Conservation (phyloP, 2,113 vertebrate genomes). For the Morone saxatilis region DNA sequence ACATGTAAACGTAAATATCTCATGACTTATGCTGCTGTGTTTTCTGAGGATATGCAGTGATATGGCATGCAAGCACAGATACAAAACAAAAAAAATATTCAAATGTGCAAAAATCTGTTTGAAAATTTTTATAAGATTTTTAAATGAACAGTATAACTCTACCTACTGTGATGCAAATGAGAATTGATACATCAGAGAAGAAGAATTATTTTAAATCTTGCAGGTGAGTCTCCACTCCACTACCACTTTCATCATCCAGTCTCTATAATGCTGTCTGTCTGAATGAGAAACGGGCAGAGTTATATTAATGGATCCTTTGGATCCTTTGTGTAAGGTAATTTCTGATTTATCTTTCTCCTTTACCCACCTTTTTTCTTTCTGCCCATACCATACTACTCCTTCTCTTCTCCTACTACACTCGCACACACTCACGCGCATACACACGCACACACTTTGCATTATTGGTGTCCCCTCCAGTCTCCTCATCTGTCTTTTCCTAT, state of each 20-base stretch:
- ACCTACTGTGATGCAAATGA: slow-evolving; percentile 73
- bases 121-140: slow-evolving; percentile 31
- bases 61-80: neutral
- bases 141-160: slow-evolving; percentile 33
- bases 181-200: slow-evolving; percentile 60
- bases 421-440: neutral
- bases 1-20: slow-evolving; percentile 9
- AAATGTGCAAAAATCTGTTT: slow-evolving; percentile 28
- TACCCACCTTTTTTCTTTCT: slow-evolving; percentile 34
- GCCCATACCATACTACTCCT: neutral
- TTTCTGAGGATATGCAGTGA: neutral
- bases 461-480: slow-evolving; percentile 19
- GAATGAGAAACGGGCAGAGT: slow-evolving; percentile 60
- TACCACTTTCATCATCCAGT: slow-evolving; percentile 51
- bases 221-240: slow-evolving; percentile 54
- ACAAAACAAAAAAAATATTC: slow-evolving; percentile 1
- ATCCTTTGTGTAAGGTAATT: slow-evolving; percentile 76
- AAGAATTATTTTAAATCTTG: slow-evolving; percentile 62
- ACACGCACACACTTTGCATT: slow-evolving; percentile 11
- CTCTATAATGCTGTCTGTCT: slow-evolving; percentile 64
- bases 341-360: slow-evolving; percentile 71
- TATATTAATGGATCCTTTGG: slow-evolving; percentile 72
- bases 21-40: slow-evolving; percentile 5
- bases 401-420: slow-evolving; percentile 18
- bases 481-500: slow-evolving; percentile 36